These are phyloP conservation scores for Drosophila eohydei DNA, from an alignment of 2,888 invertebrate genomes.

Conservation along the genomic window DNA sequence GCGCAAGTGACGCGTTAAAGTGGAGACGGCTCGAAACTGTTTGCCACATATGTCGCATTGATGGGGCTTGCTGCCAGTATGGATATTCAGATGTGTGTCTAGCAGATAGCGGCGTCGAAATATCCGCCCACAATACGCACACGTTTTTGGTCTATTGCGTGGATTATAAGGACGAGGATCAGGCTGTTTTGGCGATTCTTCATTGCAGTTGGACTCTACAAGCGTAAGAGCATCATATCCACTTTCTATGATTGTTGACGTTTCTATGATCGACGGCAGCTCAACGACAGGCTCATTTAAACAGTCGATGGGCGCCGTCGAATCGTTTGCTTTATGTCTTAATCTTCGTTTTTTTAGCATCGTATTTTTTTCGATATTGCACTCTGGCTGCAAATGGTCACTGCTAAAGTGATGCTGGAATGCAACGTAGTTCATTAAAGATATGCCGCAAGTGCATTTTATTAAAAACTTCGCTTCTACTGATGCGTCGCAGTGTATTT, in stretches of 20 bases:
- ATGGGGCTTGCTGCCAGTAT: conserved; percentile 66
- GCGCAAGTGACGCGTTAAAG: conserved; percentile 63
- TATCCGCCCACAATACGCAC: conserved; percentile 65
- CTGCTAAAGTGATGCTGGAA: conserved; percentile 55
- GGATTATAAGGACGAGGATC: conserved; percentile 51
- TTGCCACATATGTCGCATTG: conserved; percentile 71
- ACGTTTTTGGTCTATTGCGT: conserved; percentile 55
- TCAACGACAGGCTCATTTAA: conserved; percentile 23
- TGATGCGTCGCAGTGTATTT: conserved; percentile 55
- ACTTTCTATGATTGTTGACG: conserved; percentile 3
- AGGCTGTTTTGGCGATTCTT: conserved; percentile 17
- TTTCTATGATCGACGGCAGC: conserved; percentile 5
- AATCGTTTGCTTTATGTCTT: background rate
- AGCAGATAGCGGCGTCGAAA: conserved; percentile 66
- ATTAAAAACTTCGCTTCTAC: conserved; percentile 49
- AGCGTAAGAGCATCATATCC: conserved; percentile 11
- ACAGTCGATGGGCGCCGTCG: background rate
- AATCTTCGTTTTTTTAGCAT: background rate
- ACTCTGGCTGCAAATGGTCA: conserved; percentile 36
- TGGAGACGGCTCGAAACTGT: conserved; percentile 66
- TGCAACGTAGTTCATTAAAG: conserved; percentile 35
- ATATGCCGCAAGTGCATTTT: conserved; percentile 55
- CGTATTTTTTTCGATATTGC: background rate
- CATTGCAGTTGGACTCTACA: conserved; percentile 6
- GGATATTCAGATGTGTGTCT: conserved; percentile 68